Conservation (phyloP, 2,888 invertebrate genomes). For the Platycheirus rosarum region DNA sequence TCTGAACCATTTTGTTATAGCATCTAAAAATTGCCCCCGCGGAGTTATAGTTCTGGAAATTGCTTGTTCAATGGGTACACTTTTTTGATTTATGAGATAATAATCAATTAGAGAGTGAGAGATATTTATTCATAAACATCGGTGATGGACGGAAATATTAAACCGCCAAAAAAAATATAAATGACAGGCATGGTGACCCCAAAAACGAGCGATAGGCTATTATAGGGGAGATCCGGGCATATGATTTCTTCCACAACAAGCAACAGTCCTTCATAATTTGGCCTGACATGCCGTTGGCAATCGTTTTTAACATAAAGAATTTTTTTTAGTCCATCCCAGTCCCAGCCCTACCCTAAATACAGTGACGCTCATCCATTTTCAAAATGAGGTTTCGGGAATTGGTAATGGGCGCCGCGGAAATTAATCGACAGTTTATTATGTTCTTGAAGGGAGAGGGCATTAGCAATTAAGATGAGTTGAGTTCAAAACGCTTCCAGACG, state of each 20-base stretch:
- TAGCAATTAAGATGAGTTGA: conserved; percentile 51
- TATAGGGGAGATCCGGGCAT: conserved; percentile 5
- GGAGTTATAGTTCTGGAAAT: too few species aligned
- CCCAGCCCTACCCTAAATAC: conserved; percentile 43
- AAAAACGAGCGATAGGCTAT: conserved; percentile 14
- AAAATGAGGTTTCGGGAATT: conserved; percentile 28
- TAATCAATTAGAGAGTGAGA: conserved; percentile 2
- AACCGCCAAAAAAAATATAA: conserved; percentile 24
- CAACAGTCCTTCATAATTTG: conserved; percentile 8
- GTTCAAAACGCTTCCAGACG: conserved; percentile 30
- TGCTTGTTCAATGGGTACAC: conserved; percentile 10
- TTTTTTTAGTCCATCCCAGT: conserved; percentile 2
- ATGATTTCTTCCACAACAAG: conserved; percentile 21
- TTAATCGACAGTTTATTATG: conserved; percentile 27
- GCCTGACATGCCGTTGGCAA: background rate
- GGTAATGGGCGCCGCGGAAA: conserved; percentile 33
- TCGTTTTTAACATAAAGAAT: background rate
- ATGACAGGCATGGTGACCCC: conserved; percentile 18
- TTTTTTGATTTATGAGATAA: conserved; percentile 16
- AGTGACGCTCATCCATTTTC: conserved; percentile 45
- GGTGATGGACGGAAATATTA: conserved; percentile 16
- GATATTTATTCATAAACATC: background rate
- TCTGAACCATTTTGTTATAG: too few species aligned
- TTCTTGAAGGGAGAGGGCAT: conserved; percentile 28
- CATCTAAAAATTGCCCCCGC: too few species aligned